Evolutionary conservation across 1,140 invertebrate species (phyloP), one percentile per base, ranked within the genome.

Genomic region (Proctacanthus coquilletti): DNA sequence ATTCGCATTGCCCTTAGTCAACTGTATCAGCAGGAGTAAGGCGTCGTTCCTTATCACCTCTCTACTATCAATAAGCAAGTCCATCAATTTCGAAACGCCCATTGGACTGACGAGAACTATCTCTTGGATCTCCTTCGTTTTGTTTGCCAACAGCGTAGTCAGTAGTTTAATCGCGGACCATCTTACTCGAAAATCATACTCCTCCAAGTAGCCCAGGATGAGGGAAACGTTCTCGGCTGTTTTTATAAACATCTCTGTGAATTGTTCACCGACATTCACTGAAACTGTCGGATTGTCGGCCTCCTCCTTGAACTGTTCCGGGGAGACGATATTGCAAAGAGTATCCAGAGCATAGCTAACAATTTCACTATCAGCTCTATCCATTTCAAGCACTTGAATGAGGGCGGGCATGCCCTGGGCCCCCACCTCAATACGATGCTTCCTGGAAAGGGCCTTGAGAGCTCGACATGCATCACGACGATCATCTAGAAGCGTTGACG

Each of bases 211-310:
- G 31, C 80, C 75, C 41, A 99, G 62, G 3, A 98, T 66, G 9
- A 91, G 57, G 33, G 75, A 70, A 13, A 98, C 77, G 62, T 91
- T 92, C 42, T 92, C 84, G 11, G 74, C 64, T 46, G 84, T 78
- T 62, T 98, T 97, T 5, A 96, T 83, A 54, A 97, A 95, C 68
- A 98, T 96, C 69, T 98, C 95, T 4, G 95, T 95, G 54, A 99
- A 98, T 56, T 96, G 88, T 53, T 87, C 84, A 8, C 94, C 93
- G 34, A 76, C 69, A 47, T 75, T 76, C n/a, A 71, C 63, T 2
- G 69, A 64, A 10, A 74, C 63, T 13, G 62, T 54, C 5, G 65
- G 66, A 44, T 70, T 69, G 34, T 75, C 70, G 62, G 75, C 74
- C 65, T 87, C 83, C 60, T 86, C 83, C 19, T 87, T 80, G 50